phyloP scores from a whole-genome alignment of 2,888 invertebrate species.

The Leucozona laternaria region DNA sequence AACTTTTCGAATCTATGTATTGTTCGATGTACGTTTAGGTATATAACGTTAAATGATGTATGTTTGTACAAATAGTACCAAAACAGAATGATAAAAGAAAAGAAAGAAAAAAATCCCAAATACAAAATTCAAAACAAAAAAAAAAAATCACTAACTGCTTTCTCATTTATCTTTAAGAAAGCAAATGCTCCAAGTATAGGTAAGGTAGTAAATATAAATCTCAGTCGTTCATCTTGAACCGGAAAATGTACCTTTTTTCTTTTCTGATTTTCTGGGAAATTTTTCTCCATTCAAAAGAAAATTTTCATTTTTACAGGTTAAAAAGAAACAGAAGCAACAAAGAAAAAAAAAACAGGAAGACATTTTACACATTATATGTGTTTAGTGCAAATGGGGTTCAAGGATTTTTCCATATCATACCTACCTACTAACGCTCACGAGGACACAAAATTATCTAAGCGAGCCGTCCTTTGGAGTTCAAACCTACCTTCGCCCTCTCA shows the following conservation, averaged over 20 bases:
- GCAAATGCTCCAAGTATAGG: conserved; percentile 38
- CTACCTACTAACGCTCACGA: conserved; percentile 19
- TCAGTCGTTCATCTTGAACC: conserved; percentile 71
- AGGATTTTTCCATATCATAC: conserved; percentile 20
- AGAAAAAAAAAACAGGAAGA: conserved; percentile 24
- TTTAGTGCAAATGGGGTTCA: conserved; percentile 11
- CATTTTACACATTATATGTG: conserved; percentile 15
- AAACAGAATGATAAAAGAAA: conserved; percentile 19
- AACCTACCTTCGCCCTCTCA: not conserved
- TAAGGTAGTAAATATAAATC: conserved; percentile 61
- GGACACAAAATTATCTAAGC: conserved; percentile 61
- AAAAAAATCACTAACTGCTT: conserved; percentile 38
- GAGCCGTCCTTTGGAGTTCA: conserved; percentile 45
- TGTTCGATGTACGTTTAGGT: not conserved
- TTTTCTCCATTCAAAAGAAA: conserved; percentile 29
- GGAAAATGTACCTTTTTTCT: conserved; percentile 62
- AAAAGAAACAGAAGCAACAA: conserved; percentile 25
- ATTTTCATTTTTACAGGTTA: conserved; percentile 59
- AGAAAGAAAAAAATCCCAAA: conserved; percentile 21
- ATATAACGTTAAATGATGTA: not conserved
- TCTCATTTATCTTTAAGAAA: conserved; percentile 54
- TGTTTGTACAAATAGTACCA: not conserved
- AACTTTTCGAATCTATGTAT: conserved; percentile 25
- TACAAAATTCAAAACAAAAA: conserved; percentile 2
- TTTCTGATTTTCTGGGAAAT: conserved; percentile 23